A percentile compares a stretch with the other conserved stretches of the same genome.
phyloP scores from a whole-genome alignment of 1,140 invertebrate genomes.

The Theocolax elegans region DNA sequence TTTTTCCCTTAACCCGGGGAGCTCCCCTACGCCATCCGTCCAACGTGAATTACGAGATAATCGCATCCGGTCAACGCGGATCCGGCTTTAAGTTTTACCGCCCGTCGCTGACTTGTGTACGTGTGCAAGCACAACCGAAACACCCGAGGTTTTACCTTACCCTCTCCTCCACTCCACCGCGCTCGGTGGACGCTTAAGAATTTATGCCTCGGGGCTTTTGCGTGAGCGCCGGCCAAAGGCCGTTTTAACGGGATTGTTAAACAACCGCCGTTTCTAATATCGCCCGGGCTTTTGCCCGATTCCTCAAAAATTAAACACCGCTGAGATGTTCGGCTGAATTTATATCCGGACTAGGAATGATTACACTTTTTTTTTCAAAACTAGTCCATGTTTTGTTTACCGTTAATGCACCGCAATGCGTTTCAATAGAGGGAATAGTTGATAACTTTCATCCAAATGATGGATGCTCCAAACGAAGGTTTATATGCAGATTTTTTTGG shows the following conservation, averaged over 20 bases:
- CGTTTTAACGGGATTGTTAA: background rate
- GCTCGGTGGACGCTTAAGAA: constrained; percentile 23
- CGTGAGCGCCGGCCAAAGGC: background rate
- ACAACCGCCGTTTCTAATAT: constrained; percentile 5
- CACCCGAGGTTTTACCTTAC: background rate
- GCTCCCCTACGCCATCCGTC: constrained; percentile 32
- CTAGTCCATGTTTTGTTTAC: no score
- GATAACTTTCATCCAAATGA: no score
- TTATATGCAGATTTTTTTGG: no score
- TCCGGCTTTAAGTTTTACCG: background rate
- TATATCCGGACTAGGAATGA: no score
- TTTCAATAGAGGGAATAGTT: no score
- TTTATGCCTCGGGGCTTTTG: constrained; percentile 15
- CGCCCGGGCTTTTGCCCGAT: constrained; percentile 1
- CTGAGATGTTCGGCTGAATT: no score
- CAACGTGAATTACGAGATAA: constrained; percentile 45
- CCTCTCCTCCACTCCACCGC: no score
- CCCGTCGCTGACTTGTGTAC: background rate
- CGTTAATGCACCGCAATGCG: no score
- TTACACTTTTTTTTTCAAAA: no score
- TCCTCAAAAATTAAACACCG: background rate
- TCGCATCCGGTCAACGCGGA: constrained; percentile 38
- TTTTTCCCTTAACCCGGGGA: constrained; percentile 44
- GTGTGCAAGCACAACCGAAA: background rate
- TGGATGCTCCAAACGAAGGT: no score